These are phyloP conservation scores for Helobdella robusta DNA, from an alignment of 2,888 invertebrate species.

Conservation along the genomic window DNA sequence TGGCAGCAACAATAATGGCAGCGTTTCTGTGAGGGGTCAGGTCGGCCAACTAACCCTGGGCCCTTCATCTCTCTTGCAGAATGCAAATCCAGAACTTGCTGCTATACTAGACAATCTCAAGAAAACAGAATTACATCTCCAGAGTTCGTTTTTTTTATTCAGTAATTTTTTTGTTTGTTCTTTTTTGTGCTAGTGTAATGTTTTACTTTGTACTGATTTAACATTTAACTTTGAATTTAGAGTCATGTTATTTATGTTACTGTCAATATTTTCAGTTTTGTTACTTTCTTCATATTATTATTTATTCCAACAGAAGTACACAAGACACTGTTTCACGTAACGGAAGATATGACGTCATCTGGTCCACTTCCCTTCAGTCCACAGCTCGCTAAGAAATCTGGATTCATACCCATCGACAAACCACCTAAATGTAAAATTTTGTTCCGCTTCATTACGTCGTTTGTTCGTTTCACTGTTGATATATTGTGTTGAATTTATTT, in stretches of 20 bases:
- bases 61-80: slow-evolving; percentile 37
- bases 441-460: no score
- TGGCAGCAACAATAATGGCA: no score
- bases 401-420: slow-evolving; percentile 43
- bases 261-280: not conserved
- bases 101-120: slow-evolving; percentile 54
- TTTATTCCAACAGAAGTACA: slow-evolving; percentile 23
- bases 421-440: no score
- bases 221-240: no score
- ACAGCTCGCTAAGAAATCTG: slow-evolving; percentile 39
- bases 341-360: slow-evolving; percentile 7
- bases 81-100: slow-evolving; percentile 52
- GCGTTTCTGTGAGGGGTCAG: not conserved
- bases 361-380: slow-evolving; percentile 23
- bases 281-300: not conserved
- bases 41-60: not conserved
- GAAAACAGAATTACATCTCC: slow-evolving; percentile 53
- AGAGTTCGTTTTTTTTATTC: slow-evolving; percentile 45
- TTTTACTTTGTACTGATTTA: not conserved
- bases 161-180: not conserved
- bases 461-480: no score
- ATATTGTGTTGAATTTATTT: no score
- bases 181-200: not conserved
- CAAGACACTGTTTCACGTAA: slow-evolving; percentile 23
- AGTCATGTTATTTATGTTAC: not conserved